Evolutionary conservation across 1,140 invertebrate species (phyloP).

Genomic region (Argopecten irradians): DNA sequence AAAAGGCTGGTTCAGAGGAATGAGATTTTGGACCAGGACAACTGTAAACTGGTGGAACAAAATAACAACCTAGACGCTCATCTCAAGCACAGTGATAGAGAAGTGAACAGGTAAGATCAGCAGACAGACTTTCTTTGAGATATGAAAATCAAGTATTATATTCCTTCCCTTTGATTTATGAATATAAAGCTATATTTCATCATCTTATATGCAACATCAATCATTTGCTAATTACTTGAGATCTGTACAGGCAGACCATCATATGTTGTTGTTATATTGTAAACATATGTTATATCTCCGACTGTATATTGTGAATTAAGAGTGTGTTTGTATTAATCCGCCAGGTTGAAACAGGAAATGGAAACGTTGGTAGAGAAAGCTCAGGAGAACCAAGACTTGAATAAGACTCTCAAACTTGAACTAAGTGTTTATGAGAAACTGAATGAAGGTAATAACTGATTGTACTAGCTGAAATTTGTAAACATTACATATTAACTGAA

Average conservation of each 20-base stretch:
- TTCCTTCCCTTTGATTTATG: too few species aligned
- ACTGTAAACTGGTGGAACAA: slow-evolving; percentile 71
- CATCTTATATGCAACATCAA: too few species aligned
- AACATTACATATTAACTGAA: background rate
- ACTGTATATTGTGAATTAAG: background rate
- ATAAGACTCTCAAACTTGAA: slow-evolving; percentile 65
- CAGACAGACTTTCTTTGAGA: too few species aligned
- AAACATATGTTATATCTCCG: too few species aligned
- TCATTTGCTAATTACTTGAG: too few species aligned
- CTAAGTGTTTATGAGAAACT: slow-evolving; percentile 62
- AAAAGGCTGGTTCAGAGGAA: slow-evolving; percentile 63
- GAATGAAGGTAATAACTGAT: slow-evolving; percentile 35
- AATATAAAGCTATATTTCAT: too few species aligned
- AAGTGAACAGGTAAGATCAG: slow-evolving; percentile 53
- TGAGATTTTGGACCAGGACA: slow-evolving; percentile 69
- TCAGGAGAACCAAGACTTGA: slow-evolving; percentile 59
- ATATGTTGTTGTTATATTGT: too few species aligned
- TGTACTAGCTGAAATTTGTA: too few species aligned
- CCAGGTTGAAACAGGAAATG: slow-evolving; percentile 54
- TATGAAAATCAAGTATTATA: too few species aligned
- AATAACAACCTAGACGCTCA: slow-evolving; percentile 59
- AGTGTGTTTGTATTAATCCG: background rate
- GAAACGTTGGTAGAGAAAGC: slow-evolving; percentile 52
- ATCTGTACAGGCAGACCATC: too few species aligned
- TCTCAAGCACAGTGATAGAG: slow-evolving; percentile 54